Base-by-base conservation (phyloP, 2,888 invertebrate species). In the Lepeophtheirus nordmannii region DNA sequence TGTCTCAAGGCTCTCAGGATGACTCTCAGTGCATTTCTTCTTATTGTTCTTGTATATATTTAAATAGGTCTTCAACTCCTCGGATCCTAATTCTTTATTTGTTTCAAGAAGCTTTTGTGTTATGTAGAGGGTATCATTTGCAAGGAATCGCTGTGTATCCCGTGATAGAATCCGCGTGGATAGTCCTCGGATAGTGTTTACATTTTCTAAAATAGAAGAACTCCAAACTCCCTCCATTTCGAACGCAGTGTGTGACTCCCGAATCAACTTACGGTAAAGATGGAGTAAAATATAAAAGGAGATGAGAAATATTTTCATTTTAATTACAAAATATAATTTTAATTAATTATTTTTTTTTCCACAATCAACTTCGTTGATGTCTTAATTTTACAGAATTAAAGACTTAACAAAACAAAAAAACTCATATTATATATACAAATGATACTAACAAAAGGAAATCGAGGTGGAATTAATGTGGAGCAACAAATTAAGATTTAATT, bases 201-300 rank as follows among this genome's bases (percentile, higher is more conserved):
- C 53, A 17, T 46, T 46, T 46, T 46, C 53, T 46, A 46, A 17
- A 46, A 46, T 46, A 17, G 53, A 46, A 17, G 53, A 14, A 46
- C 53, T 46, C 53, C 53, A 46, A 46, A 46, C 17, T 46, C 17
- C 17, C 5, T 46, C 53, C 53, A 46, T 46, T 46, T 46, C 5
- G n/a, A n/a, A 17, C 2, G 53, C 53, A 46, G 53, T 17, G 17
- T 46, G 53, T 14, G 53, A 46, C 17, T 46, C n/a, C 5, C 14
- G 53, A 46, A 46, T 46, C 53, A 46, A 46, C 53, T 46, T 46
- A 3, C 53, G 53, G 53, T 46, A 46, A 2, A 46, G 53, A 46
- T n/a, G 1, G 17, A 46, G 53, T 46, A 46, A 46, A n/a, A 46
- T 46, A 46, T 46, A 46, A 46, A 46, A 46, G 5, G 53, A 46